Evolutionary conservation across 1,140 invertebrate species (phyloP), one percentile per base, ranked within the genome.

Genomic region (Neodiprion pinetum): DNA sequence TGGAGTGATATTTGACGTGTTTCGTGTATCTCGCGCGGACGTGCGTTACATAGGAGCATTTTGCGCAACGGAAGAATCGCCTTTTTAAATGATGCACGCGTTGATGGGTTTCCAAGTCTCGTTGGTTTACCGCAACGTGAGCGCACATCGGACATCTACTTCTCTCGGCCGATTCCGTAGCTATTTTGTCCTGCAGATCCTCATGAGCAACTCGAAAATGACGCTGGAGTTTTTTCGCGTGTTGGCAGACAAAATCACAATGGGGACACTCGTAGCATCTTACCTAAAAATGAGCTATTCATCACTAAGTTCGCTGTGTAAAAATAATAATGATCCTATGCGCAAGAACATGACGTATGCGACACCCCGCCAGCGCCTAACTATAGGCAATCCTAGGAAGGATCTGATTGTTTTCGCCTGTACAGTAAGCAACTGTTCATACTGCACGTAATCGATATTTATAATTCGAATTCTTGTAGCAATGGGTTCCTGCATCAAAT

Each of bases 1-100:
- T 95, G 61, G 95, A 95, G 86, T 97, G 95, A 82, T 97, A 96
- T 82, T 97, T 97, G n/a, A 97, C 94, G 83, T 98, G 97, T 85
- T 97, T 97, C 49, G 95, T 97, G 84, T 95, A 98, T 68, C 97
- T 92, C 1, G 95, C 93, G 82, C 95, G 94, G 77, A 97, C 95
- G 83, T 97, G 94, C 0, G 96, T 98, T 73, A 95, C 94, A 84
- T 97, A 98, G 77, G 93, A 94, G 86, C 97, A 98, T 85, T 97
- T 96, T 74, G 91, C 91, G 86, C 96, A 98, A 12, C 95, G 92
- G 88, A 96, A 97, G 84, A 96, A 95, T 71, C 90, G 90, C 71
- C 92, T 84, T 75, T 89, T 90, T 49, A 90, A 76, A 76, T 89
- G 89, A 68, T 89, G 88, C 4, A 88, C 80, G 48, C 86, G 84